A percentile compares a stretch with the other conserved stretches of the same genome.
These are phyloP conservation scores for Germaria angustata DNA, from an alignment of 2,888 invertebrate genomes.

Conservation along the genomic window DNA sequence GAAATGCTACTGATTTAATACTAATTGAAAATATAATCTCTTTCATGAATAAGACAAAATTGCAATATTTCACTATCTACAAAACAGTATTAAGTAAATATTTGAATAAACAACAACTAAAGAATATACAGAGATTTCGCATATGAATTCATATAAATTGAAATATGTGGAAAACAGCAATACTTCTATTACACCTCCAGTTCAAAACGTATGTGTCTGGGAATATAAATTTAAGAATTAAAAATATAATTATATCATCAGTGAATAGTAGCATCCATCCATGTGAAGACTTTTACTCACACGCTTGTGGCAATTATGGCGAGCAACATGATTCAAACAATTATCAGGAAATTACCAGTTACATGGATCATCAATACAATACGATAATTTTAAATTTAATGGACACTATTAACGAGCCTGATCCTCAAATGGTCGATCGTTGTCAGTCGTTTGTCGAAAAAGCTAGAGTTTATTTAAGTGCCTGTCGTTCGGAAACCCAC, in stretches of 20 bases:
- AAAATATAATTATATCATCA: conserved; percentile 66
- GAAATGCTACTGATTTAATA: not conserved
- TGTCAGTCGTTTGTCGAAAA: conserved; percentile 62
- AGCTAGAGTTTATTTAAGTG: conserved; percentile 69
- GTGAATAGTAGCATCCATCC: conserved; percentile 65
- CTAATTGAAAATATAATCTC: conserved; percentile 10
- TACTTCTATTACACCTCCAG: not conserved
- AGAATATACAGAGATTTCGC: not conserved
- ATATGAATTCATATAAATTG: not conserved
- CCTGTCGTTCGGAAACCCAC: conserved; percentile 67
- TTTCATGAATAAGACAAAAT: not conserved
- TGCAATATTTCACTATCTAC: not conserved
- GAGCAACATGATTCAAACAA: conserved; percentile 61
- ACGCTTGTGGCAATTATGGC: conserved; percentile 75
- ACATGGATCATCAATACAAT: conserved; percentile 73
- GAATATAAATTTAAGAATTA: not conserved
- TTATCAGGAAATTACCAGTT: conserved; percentile 70
- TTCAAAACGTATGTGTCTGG: not conserved
- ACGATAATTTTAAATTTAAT: conserved; percentile 67
- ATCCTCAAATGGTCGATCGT: not conserved
- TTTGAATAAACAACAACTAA: conserved; percentile 3
- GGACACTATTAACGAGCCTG: conserved; percentile 9
- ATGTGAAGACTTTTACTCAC: conserved; percentile 73
- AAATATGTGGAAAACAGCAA: not conserved
- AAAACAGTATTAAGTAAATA: conserved; percentile 1